phyloP scores from a whole-genome alignment of 1,140 invertebrate species.

The Acyrthosiphon pisum region DNA sequence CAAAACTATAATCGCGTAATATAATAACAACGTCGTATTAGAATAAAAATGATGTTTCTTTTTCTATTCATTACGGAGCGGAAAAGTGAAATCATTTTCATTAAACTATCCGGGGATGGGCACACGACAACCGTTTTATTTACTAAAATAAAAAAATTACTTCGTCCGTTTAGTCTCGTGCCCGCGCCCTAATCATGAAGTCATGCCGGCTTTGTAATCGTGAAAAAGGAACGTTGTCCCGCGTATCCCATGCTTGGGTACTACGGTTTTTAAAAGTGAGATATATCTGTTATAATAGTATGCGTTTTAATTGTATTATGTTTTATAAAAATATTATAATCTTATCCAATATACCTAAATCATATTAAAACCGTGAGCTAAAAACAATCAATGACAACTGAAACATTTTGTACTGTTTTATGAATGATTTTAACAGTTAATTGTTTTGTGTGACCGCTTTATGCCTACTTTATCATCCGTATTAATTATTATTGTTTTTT shows the following conservation, averaged over 20 bases:
- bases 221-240: background rate
- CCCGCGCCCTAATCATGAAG: background rate
- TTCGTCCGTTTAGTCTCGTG: background rate
- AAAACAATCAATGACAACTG: background rate
- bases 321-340: background rate
- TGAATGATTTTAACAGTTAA: background rate
- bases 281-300: background rate
- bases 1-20: background rate
- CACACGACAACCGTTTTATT: conserved; percentile 10
- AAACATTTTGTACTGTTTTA: background rate
- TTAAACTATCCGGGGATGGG: conserved; percentile 26
- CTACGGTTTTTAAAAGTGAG: conserved; percentile 42
- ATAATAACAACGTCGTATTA: background rate
- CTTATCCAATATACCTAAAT: background rate
- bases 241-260: conserved; percentile 41
- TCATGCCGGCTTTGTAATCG: conserved; percentile 35
- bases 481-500: background rate
- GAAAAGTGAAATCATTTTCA: conserved; percentile 52
- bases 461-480: background rate
- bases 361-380: background rate
- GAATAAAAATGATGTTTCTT: conserved; percentile 7
- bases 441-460: background rate
- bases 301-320: background rate
- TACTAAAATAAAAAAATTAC: background rate
- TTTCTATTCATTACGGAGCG: background rate